A percentile compares a stretch with the other conserved stretches of the same genome.
Conservation (phyloP, 2,113 vertebrate genomes). For the Spermophilus dauricus region DNA sequence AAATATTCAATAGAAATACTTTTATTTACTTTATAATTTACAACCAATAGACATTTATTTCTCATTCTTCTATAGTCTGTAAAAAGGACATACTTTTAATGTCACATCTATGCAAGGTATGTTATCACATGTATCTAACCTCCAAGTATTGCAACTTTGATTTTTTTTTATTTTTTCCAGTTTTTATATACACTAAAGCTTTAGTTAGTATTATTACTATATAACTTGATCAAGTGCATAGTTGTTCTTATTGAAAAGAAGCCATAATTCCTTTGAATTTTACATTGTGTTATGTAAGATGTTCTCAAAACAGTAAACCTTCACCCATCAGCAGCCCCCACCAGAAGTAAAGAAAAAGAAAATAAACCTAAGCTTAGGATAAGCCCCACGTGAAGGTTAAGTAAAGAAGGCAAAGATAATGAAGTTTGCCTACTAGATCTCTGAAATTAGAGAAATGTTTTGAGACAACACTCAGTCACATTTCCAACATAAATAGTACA, state of each 20-base stretch:
- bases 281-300: not conserved
- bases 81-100: not conserved
- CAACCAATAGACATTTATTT: too few species aligned
- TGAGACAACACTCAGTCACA: not conserved
- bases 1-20: not conserved
- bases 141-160: not conserved
- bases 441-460: not conserved
- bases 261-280: not conserved
- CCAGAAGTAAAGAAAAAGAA: not conserved
- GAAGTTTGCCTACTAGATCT: not conserved
- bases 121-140: not conserved
- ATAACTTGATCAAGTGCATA: not conserved
- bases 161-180: not conserved
- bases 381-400: not conserved
- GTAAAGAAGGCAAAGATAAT: not conserved
- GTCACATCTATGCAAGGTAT: not conserved
- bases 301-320: not conserved
- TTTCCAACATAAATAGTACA: constrained; percentile 48
- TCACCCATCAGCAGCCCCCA: not conserved
- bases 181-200: not conserved
- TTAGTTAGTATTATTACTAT: not conserved
- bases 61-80: too few species aligned
- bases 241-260: not conserved
- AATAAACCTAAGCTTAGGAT: not conserved
- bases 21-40: too few species aligned